Percentiles rank a stretch among this genome's conserved stretches.
phyloP scores from a whole-genome alignment of 2,888 invertebrate genomes.

The Cosmia trapezina region DNA sequence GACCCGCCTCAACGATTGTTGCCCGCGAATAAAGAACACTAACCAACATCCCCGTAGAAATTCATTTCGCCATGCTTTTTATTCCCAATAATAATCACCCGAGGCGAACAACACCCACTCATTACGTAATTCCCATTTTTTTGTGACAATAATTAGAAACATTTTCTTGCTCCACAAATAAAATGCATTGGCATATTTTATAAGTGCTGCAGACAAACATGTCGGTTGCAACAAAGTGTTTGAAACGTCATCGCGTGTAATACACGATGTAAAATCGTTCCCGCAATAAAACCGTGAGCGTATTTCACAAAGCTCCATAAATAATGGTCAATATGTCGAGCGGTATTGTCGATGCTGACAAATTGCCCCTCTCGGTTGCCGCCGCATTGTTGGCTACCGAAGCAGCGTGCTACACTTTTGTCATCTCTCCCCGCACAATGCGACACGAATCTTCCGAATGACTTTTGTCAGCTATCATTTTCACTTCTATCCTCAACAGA shows the following conservation, averaged over 20 bases:
- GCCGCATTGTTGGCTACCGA: conserved; percentile 86
- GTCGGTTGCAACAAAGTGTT: conserved; percentile 81
- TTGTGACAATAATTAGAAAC: conserved; percentile 39
- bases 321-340: conserved; percentile 90
- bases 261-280: conserved; percentile 87
- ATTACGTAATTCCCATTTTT: conserved; percentile 58
- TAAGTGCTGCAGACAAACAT: conserved; percentile 45
- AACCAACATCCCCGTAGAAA: conserved; percentile 67
- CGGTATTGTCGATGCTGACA: conserved; percentile 89
- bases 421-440: conserved; percentile 81
- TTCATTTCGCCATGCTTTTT: conserved; percentile 69
- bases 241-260: conserved; percentile 83
- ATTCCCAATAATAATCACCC: conserved; percentile 52
- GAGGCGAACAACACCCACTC: conserved; percentile 43
- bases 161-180: conserved; percentile 36
- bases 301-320: conserved; percentile 88
- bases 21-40: conserved; percentile 62
- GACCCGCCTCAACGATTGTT: conserved; percentile 81
- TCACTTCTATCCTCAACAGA: conserved; percentile 82
- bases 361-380: conserved; percentile 87
- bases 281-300: conserved; percentile 87
- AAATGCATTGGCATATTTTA: conserved; percentile 47
- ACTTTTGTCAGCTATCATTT: conserved; percentile 88
- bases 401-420: conserved; percentile 80
- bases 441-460: conserved; percentile 77